These are phyloP conservation scores for Ceratina calcarata DNA, from an alignment of 1,140 invertebrate species.

Conservation along the genomic window DNA sequence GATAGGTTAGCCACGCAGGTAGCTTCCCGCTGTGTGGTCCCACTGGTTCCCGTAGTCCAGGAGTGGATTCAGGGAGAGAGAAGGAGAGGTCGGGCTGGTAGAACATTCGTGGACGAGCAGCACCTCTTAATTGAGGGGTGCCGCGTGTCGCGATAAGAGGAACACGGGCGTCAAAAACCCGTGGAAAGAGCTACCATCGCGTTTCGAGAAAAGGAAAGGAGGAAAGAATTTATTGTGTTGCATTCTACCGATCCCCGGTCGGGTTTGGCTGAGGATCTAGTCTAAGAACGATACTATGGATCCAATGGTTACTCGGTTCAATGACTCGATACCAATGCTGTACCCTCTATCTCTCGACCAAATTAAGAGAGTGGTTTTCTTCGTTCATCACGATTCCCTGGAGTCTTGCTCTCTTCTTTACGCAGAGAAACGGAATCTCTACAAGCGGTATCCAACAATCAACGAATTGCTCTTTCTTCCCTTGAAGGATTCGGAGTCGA, in stretches of 20 bases:
- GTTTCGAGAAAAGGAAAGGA: conserved; percentile 37
- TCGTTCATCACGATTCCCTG: conserved; percentile 57
- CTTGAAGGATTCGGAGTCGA: background rate
- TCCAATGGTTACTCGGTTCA: conserved; percentile 38
- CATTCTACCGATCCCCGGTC: conserved; percentile 3
- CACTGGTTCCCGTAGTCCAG: too few relatives aligned
- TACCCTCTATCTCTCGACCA: conserved; percentile 17
- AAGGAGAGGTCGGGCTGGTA: conserved; percentile 51
- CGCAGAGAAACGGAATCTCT: conserved; percentile 40
- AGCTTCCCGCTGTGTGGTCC: conserved; percentile 73
- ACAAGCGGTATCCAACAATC: conserved; percentile 44
- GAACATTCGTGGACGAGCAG: conserved; percentile 67
- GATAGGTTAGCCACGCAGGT: conserved; percentile 68
- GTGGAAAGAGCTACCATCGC: conserved; percentile 59
- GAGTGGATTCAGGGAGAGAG: background rate
- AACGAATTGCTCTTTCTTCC: conserved; percentile 54
- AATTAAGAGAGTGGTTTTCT: conserved; percentile 64
- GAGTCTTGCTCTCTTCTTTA: conserved; percentile 28
- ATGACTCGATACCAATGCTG: conserved; percentile 33
- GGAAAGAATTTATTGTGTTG: conserved; percentile 62
- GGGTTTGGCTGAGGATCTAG: too few relatives aligned
- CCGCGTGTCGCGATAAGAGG: conserved; percentile 70
- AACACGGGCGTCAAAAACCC: conserved; percentile 70
- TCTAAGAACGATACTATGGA: background rate
- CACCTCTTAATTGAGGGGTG: conserved; percentile 71